Conservation (phyloP, 1,140 invertebrate genomes). For the Hylaeus volcanicus region DNA sequence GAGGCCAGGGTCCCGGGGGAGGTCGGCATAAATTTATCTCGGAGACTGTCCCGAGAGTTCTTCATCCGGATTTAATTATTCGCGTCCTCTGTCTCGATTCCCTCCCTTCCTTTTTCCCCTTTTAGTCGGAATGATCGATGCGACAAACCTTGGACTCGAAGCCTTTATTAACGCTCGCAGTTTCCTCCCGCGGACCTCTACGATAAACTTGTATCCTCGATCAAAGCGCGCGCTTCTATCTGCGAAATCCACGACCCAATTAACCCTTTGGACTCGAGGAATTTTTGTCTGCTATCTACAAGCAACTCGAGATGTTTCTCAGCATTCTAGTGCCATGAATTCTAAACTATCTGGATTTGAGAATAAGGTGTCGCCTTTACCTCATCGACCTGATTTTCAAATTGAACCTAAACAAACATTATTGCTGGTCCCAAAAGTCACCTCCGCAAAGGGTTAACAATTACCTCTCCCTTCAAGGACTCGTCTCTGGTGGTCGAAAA, state of each 20-base stretch:
- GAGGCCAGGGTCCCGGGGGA: conserved; percentile 33
- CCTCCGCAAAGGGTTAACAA: not conserved
- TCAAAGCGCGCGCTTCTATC: too few relatives aligned
- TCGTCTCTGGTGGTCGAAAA: conserved; percentile 37
- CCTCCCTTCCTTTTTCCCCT: conserved; percentile 5
- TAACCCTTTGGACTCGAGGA: too few relatives aligned
- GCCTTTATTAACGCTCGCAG: conserved; percentile 28
- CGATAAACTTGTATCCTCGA: not conserved
- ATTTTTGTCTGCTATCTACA: too few relatives aligned
- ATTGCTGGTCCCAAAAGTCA: too few relatives aligned
- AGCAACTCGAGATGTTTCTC: too few relatives aligned
- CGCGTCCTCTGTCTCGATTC: conserved; percentile 29
- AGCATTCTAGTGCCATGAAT: too few relatives aligned
- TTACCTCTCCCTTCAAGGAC: not conserved
- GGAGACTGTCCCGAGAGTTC: conserved; percentile 5
- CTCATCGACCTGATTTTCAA: too few relatives aligned
- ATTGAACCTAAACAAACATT: too few relatives aligned
- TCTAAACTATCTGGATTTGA: too few relatives aligned
- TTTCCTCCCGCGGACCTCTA: conserved; percentile 1
- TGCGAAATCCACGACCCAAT: too few relatives aligned
- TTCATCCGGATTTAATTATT: conserved; percentile 62
- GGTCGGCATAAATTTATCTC: conserved; percentile 59
- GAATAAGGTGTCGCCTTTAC: too few relatives aligned
- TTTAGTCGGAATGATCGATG: conserved; percentile 18
- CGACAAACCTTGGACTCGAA: not conserved